Evolutionary conservation across 2,113 vertebrate species (phyloP), one percentile per base, ranked within the genome.

Genomic region (Vanacampus margaritifer): DNA sequence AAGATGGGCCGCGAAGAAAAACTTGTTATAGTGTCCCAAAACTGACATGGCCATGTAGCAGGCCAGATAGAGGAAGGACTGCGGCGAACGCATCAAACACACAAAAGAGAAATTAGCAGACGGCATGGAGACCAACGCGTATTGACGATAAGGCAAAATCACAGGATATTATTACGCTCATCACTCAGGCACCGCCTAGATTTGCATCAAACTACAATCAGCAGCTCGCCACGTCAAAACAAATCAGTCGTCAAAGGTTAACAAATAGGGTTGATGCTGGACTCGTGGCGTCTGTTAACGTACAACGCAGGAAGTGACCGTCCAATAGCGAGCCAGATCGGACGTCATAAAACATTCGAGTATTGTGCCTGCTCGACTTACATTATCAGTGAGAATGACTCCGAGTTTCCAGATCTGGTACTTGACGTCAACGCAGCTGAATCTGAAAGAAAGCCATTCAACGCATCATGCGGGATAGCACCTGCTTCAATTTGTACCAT

Each of bases 401-500:
- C 96, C 96, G 0, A 98, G 89, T 84, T 98, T 98, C 96, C 96
- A 98, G 86, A 98, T 91, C 83, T 96, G 95, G 86, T 98, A 98
- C 81, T 98, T 97, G 73, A 96, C 84, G 73, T 98, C 96, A 71
- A 95, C 82, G 64, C 94, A 94, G 86, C 92, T 94, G 32, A 94
- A 82, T 71, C 95, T 98, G 90, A 78, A 86, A 80, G 50, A 61
- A 70, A 36, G 21, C 14, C 4, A 26, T 13, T 2, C 5, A 65
- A 65, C 14, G 32, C 3, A 4, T 39, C 39, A 39, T n/a, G n/a
- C n/a, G n/a, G n/a, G n/a, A n/a, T n/a, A n/a, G n/a, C 39, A 39
- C 39, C n/a, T 24, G 17, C 39, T 11, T 41, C 39, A 3, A n/a
- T 5, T 50, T 50, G 19, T 21, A 50, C 17, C 46, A 45, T 45